phyloP scores from a whole-genome alignment of 2,888 invertebrate genomes.

The Tubulanus polymorphus region DNA sequence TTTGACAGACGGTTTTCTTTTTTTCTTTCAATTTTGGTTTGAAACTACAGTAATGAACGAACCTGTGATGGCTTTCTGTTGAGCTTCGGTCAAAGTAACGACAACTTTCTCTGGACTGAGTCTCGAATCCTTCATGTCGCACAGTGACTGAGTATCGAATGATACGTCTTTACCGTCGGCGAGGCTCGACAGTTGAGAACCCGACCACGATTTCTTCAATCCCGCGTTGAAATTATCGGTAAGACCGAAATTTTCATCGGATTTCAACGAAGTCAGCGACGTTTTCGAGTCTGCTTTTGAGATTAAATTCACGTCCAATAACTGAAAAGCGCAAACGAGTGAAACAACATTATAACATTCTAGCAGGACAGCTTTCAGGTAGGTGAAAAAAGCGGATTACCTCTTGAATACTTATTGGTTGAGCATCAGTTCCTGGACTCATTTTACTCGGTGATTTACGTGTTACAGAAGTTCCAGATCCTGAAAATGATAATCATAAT shows the following conservation, averaged over 20 bases:
- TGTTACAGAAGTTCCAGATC: no score
- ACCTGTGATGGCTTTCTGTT: constrained; percentile 50
- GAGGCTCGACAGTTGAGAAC: constrained; percentile 1
- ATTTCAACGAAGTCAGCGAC: constrained; percentile 25
- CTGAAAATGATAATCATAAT: no score
- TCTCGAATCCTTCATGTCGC: constrained; percentile 34
- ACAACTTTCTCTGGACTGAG: constrained; percentile 43
- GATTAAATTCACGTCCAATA: no score
- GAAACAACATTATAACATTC: no score
- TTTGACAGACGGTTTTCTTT: no score
- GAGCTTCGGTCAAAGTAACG: constrained; percentile 49
- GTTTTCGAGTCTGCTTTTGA: constrained; percentile 21
- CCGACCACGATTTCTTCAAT: constrained; percentile 15
- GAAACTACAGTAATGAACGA: constrained; percentile 7
- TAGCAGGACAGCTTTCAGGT: no score
- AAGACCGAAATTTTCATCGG: constrained; percentile 24
- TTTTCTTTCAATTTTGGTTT: no score
- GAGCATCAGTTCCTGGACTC: no score
- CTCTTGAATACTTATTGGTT: no score
- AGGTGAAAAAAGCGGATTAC: no score
- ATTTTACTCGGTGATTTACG: no score
- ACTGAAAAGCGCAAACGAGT: no score
- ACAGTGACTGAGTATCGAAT: constrained; percentile 28
- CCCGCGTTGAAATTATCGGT: background rate
- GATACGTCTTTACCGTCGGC: constrained; percentile 3